These are phyloP conservation scores for Danaus melanippus DNA, from an alignment of 1,140 invertebrate genomes.

Conservation along the genomic window DNA sequence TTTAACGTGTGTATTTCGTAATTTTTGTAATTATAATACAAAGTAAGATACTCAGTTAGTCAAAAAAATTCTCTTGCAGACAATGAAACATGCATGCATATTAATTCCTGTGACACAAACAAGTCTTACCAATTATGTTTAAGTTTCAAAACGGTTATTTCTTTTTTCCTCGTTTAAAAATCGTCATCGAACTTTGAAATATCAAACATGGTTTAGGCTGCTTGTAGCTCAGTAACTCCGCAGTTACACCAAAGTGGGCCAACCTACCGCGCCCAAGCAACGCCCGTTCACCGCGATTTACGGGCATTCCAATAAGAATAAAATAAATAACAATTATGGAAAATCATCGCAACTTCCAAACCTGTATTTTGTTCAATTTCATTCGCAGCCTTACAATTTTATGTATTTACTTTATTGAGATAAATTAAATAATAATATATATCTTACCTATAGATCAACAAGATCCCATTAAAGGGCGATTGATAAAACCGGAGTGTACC, in stretches of 20 bases:
- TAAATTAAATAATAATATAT: slow-evolving; percentile 2
- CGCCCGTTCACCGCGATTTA: slow-evolving; percentile 2
- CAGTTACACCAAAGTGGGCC: slow-evolving; percentile 3
- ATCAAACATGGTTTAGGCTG: too few species aligned
- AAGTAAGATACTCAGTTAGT: too few species aligned
- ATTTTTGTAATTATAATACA: too few species aligned
- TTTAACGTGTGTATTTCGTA: too few species aligned
- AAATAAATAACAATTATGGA: slow-evolving; percentile 13
- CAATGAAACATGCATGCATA: too few species aligned
- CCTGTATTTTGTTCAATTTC: background rate
- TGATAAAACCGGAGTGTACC: slow-evolving; percentile 31
- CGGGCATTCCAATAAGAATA: slow-evolving; percentile 28
- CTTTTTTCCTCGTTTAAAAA: too few species aligned
- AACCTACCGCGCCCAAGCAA: slow-evolving; percentile 2
- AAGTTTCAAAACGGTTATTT: too few species aligned
- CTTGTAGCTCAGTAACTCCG: too few species aligned
- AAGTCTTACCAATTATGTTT: too few species aligned
- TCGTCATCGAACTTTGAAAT: too few species aligned
- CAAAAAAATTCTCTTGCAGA: too few species aligned
- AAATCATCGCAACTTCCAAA: slow-evolving; percentile 8
- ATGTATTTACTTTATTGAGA: background rate
- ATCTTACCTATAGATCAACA: slow-evolving; percentile 63
- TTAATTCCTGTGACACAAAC: too few species aligned
- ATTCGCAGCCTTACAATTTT: background rate
- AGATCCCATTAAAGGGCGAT: slow-evolving; percentile 63